Conservation (phyloP, 2,888 invertebrate genomes). For the Ectemnius continuus region DNA sequence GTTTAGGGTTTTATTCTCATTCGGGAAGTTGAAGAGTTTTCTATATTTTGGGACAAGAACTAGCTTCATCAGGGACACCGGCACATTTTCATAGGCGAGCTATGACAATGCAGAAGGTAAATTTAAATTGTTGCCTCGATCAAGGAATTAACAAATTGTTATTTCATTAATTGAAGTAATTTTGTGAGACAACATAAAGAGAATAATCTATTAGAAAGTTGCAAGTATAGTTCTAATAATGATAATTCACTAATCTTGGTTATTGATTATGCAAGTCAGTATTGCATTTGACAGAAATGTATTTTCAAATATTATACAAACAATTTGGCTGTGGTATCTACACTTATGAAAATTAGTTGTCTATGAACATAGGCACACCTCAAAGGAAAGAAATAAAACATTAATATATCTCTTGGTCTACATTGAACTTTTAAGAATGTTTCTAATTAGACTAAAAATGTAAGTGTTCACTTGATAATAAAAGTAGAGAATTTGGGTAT, state of each 20-base stretch:
- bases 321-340: too few relatives aligned
- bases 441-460: neutral
- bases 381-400: constrained; percentile 36
- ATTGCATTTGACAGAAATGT: too few relatives aligned
- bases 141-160: constrained; percentile 53
- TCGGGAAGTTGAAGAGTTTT: constrained; percentile 57
- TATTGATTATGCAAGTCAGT: too few relatives aligned
- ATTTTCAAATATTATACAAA: too few relatives aligned
- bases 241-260: too few relatives aligned
- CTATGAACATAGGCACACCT: constrained; percentile 49
- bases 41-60: constrained; percentile 60
- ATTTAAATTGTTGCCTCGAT: constrained; percentile 45
- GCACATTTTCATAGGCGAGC: constrained; percentile 56
- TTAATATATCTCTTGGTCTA: constrained; percentile 17
- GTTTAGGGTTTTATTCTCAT: constrained; percentile 64
- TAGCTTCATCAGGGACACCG: constrained; percentile 57
- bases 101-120: constrained; percentile 69
- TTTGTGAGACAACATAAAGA: too few relatives aligned
- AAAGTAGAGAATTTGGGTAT: too few relatives aligned
- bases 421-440: constrained; percentile 1
- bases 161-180: neutral
- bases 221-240: too few relatives aligned
- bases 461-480: too few relatives aligned
- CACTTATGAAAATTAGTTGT: too few relatives aligned
- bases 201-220: too few relatives aligned